These are phyloP conservation scores for Podilymbus podiceps DNA, from an alignment of 2,113 vertebrate species.

Conservation along the genomic window DNA sequence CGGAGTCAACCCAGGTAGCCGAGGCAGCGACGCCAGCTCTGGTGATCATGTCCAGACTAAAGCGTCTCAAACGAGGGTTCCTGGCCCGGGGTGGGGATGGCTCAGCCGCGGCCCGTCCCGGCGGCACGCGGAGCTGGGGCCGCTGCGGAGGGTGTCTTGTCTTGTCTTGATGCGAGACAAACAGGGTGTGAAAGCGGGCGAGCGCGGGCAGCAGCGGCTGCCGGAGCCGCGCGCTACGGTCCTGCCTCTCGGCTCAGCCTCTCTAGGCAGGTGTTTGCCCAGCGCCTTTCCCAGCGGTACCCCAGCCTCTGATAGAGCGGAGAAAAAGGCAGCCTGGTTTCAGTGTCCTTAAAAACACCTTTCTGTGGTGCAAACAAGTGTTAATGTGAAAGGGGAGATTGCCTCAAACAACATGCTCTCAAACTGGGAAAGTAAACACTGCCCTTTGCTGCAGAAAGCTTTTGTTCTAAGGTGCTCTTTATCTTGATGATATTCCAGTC, in stretches of 20 bases:
- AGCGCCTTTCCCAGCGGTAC: not conserved
- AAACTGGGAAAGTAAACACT: not conserved
- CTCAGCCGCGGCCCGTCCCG: not conserved
- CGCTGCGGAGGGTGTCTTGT: not conserved
- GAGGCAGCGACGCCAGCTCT: not conserved
- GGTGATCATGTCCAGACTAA: not conserved
- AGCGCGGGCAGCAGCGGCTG: too few species aligned
- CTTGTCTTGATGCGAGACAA: too few species aligned
- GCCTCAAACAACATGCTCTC: not conserved
- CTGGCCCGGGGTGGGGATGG: not conserved
- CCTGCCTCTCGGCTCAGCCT: not conserved
- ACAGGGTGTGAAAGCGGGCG: too few species aligned
- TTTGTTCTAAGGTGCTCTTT: slow-evolving; percentile 60
- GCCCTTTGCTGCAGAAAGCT: slow-evolving; percentile 48
- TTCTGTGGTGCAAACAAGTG: not conserved
- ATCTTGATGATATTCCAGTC: slow-evolving; percentile 50
- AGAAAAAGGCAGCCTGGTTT: not conserved
- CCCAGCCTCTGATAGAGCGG: not conserved
- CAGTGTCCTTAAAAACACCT: not conserved
- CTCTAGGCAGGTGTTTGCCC: accelerated
- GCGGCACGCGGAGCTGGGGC: not conserved
- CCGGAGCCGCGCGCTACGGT: too few species aligned
- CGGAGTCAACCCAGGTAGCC: slow-evolving; percentile 42
- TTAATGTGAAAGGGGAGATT: not conserved
- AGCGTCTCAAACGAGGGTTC: not conserved